These are phyloP conservation scores for Euwallacea similis DNA, from an alignment of 1,140 invertebrate species.

Conservation along the genomic window DNA sequence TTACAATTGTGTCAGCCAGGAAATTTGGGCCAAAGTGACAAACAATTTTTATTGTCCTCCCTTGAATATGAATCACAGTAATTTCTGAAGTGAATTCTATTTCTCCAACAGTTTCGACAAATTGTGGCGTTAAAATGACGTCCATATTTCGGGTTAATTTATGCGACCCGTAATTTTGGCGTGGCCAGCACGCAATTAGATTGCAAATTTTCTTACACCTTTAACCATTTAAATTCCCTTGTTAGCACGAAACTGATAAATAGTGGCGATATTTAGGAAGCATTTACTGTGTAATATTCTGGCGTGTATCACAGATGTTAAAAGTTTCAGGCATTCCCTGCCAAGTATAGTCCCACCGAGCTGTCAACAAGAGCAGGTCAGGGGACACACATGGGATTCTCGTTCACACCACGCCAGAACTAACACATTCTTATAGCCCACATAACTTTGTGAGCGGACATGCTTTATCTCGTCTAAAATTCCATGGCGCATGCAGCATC, in stretches of 20 bases:
- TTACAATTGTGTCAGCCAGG: conserved; percentile 1
- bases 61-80: conserved; percentile 20
- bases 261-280: neutral
- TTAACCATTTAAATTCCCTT: neutral
- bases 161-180: conserved; percentile 15
- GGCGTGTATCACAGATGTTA: too few species aligned
- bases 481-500: too few species aligned
- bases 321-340: too few species aligned
- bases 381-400: too few species aligned
- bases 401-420: too few species aligned
- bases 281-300: too few species aligned
- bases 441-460: too few species aligned
- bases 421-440: too few species aligned
- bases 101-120: neutral
- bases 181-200: conserved; percentile 15
- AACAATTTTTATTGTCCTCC: neutral
- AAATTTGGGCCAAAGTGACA: conserved; percentile 1
- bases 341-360: too few species aligned
- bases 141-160: conserved; percentile 16
- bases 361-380: too few species aligned
- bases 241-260: conserved; percentile 19
- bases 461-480: too few species aligned
- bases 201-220: conserved; percentile 19
- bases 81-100: conserved; percentile 15
- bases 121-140: neutral